phyloP scores from a whole-genome alignment of 2,888 invertebrate species.

The Amiota mariae region DNA sequence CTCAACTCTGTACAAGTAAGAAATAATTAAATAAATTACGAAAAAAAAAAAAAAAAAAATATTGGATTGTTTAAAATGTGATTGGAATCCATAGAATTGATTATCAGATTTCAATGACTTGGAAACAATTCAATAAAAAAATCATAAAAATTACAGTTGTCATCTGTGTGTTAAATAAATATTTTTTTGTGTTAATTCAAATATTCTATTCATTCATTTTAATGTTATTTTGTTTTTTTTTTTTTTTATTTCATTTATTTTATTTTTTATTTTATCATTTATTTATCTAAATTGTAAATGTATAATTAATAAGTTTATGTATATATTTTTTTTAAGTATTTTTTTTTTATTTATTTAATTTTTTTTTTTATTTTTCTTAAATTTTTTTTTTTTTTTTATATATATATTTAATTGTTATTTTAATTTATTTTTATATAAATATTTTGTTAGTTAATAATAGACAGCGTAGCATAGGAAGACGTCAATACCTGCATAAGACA shows the following conservation, averaged over 20 bases:
- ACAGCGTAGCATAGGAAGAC: conserved; percentile 75
- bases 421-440: conserved; percentile 20
- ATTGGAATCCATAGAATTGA: too few relatives aligned
- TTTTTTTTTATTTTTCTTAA: too few relatives aligned
- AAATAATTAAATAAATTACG: neutral
- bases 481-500: conserved; percentile 75
- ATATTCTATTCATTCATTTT: neutral
- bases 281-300: conserved; percentile 38
- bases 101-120: too few relatives aligned
- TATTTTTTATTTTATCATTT: conserved; percentile 8
- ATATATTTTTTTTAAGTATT: neutral
- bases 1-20: neutral
- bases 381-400: conserved; percentile 40
- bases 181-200: neutral
- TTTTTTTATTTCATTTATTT: conserved; percentile 20
- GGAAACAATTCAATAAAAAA: neutral
- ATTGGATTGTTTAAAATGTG: too few relatives aligned
- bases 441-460: conserved; percentile 72
- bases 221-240: conserved; percentile 12
- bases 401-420: too few relatives aligned
- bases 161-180: neutral
- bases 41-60: too few relatives aligned
- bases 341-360: neutral
- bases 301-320: conserved; percentile 37
- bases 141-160: neutral